Conservation (phyloP, 1,140 invertebrate genomes). For the Sycophila sp. region DNA sequence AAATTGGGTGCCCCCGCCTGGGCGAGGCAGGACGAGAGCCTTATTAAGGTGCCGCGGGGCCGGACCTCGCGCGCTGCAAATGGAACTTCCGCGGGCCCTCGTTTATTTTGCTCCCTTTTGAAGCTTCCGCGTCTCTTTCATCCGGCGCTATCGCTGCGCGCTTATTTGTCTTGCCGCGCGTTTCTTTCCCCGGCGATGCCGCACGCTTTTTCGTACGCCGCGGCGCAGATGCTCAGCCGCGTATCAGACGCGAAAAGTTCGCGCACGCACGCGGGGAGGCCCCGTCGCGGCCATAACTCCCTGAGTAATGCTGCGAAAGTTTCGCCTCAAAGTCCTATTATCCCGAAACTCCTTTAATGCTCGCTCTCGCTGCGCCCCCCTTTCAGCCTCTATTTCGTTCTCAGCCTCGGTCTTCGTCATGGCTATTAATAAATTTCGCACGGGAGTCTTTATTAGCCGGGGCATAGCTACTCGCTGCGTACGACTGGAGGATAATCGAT, state of each 20-base stretch:
- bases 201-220: background rate
- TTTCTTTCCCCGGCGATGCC: background rate
- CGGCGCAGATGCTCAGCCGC: background rate
- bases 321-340: constrained; percentile 16
- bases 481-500: background rate
- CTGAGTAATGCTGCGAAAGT: constrained; percentile 11
- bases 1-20: background rate
- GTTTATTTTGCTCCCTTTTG: constrained; percentile 4
- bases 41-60: constrained; percentile 3
- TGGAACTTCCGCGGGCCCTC: background rate
- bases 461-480: background rate
- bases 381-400: too few species aligned
- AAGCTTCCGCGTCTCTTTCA: background rate
- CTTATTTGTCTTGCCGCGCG: background rate
- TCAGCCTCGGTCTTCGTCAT: constrained; percentile 7
- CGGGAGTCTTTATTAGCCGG: constrained; percentile 25
- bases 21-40: background rate
- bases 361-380: background rate
- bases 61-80: background rate
- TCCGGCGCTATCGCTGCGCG: too few species aligned
- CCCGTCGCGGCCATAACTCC: background rate
- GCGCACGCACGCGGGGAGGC: constrained; percentile 3
- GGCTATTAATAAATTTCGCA: constrained; percentile 35
- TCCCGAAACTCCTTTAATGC: background rate
- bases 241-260: background rate